Evolutionary conservation across 2,888 invertebrate genomes (phyloP), one percentile per base, ranked within the genome.

Genomic region (Cephus rjabovi): DNA sequence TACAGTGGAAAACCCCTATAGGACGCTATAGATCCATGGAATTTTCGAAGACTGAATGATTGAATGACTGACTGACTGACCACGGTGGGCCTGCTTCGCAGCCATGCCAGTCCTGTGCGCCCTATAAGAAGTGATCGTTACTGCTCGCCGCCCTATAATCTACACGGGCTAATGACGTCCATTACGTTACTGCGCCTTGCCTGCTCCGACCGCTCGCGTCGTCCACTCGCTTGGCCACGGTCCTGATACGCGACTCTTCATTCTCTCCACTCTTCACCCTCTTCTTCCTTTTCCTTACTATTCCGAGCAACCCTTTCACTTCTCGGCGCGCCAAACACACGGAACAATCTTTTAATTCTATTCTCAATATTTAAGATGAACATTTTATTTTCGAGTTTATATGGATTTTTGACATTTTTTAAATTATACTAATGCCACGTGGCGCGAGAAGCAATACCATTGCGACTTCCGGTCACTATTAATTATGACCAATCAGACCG

Each of bases 121-220:
- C 76, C 87, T 74, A 74, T 74, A 74, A 91, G 91, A 91, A 91
- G 89, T 89, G 91, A 91, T 91, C 91, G 91, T 91, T 91, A 91
- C 90, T 89, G 89, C 89, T 86, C 86, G 91, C 91, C 91, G 91
- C 91, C 91, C 91, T 91, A 91, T 91, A 91, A 91, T 91, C 91
- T 91, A 91, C 90, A 88, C 89, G 86, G 87, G 88, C 90, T 91
- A 91, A 91, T 91, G 91, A 91, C 91, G 91, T 91, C 91, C 91
- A 91, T 91, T 91, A 91, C 90, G 89, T 89, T 90, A 89, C 89
- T 84, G 89, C 88, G 86, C 83, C 85, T 84, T 82, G 84, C 81
- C 84, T 82, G 83, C 82, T 85, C 84, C 86, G 84, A 86, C 86
- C 86, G 84, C 86, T 87, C 87, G 88, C 87, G 87, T 86, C 87